Evolutionary conservation across 2,797 vertebrate genomes (phyloP), one percentile per base, ranked within the genome.

Genomic region (Notoglanidium macrostoma): DNA sequence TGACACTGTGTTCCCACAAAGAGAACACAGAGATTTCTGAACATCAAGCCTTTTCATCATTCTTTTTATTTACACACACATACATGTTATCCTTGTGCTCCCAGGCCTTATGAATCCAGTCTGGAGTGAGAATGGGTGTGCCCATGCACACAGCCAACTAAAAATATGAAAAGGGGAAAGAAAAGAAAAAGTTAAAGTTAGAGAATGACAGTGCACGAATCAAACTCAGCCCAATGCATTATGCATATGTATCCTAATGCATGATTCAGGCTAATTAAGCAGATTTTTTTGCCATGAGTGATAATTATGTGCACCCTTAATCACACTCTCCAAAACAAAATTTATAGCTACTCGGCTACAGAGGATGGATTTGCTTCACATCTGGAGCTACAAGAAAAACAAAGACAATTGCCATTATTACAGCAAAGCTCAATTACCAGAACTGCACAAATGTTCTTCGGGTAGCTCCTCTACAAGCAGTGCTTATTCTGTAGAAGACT

Each of bases 91-190:
- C 94, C 91, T 96, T 96, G 90, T 92, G 97, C 88, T 98, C 97
- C 98, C 98, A 99, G 51, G 98, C 95, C 89, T 97, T 96, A 83
- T 95, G 95, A 93, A 99, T 98, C 98, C 98, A 99, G 63, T 96
- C 95, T 77, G 97, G 96, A 89, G 97, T 98, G 93, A 99, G 95
- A 6, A 99, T 99, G 72, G 98, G 98, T 44, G 97, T 97, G 63
- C 98, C 98, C 94, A 99, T 96, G 88, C 97, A 98, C 83, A 99
- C 98, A 21, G 98, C 98, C 94, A 98, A 92, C 98, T 99, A 17
- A 15, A n/a, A 77, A 12, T 17, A 61, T 23, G 59, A 72, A 76
- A 55, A 68, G 8, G 40, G 40, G 40, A 40, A 40, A 40, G 40
- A 40, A 40, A 44, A 63, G 23, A 14, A 40, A 63, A 23, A 70